Evolutionary conservation across 1,140 invertebrate genomes (phyloP), one percentile per base, ranked within the genome.

Genomic region (Dendroctonus valens): DNA sequence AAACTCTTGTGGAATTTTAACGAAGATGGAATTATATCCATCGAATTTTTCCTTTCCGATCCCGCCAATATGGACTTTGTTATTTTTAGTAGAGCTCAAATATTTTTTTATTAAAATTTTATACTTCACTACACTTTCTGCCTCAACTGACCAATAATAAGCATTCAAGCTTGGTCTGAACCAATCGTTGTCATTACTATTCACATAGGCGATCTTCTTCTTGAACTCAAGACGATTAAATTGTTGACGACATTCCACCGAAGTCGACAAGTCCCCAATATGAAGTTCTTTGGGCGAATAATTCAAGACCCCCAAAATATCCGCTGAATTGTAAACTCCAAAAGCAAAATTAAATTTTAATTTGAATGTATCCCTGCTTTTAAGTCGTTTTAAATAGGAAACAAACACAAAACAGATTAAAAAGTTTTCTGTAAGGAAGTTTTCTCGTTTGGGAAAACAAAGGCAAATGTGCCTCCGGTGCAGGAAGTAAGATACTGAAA

Each of bases 321-420:
- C 50, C 26, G 50, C 11, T 51, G 50, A 51, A 15, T 51, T 15
- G 50, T 51, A 51, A 51, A 15, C 50, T 51, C 26, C 26, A 15
- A 51, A 15, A 51, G 50, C 50, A 15, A 51, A 51, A 51, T 51
- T 51, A 51, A 51, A 51, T 51, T 51, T 51, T 51, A 51, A 51
- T 51, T 51, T 15, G 7, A 15, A 12, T 15, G 11, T 51, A 51
- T 51, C 3, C 50, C 50, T 51, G 50, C 50, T 51, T 51, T 51
- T 8, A 11, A 41, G 11, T 57, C 11, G 38, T 39, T 41, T 42
- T 41, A 57, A 41, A 41, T 41, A 57, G n/a, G 42, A 41, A 42
- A 42, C 54, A 57, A 57, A 57, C 26, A 57, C 41, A 57, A 8
- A 41, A 26, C 37, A 57, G 54, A 57, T 57, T 41, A 57, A 57